These are phyloP conservation scores for Calidris pugnax DNA, from an alignment of 2,113 vertebrate species.

Conservation along the genomic window DNA sequence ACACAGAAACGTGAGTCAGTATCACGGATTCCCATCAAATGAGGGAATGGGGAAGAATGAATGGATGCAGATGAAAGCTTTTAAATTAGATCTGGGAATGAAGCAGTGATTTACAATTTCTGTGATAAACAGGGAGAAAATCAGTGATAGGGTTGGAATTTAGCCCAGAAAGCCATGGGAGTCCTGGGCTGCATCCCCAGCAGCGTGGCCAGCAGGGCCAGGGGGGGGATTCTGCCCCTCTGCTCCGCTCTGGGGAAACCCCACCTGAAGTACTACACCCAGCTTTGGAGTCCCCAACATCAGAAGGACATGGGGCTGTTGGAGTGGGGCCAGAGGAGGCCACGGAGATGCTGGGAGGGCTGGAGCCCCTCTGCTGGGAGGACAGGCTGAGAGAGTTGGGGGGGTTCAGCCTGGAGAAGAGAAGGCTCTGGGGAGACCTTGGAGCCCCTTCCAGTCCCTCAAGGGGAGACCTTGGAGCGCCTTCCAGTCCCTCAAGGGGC, in stretches of 20 bases:
- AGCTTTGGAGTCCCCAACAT: neutral
- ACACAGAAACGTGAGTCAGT: neutral
- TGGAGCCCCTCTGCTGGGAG: neutral
- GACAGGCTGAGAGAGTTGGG: neutral
- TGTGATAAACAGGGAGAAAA: accelerated
- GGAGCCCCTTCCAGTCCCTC: accelerated
- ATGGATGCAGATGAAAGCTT: neutral
- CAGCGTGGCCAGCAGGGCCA: accelerated
- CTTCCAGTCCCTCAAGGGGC: neutral
- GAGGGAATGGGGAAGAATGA: neutral
- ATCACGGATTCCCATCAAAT: neutral
- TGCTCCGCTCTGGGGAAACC: neutral
- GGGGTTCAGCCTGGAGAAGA: neutral
- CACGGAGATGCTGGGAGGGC: accelerated
- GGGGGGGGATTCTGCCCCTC: neutral
- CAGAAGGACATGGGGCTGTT: accelerated
- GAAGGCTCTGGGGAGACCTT: neutral
- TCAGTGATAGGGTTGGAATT: neutral
- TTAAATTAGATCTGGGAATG: neutral
- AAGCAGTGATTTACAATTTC: neutral
- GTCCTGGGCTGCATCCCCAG: neutral
- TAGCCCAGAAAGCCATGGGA: neutral
- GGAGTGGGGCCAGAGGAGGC: neutral
- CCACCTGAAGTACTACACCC: neutral
- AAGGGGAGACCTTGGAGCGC: neutral